Base-by-base conservation (phyloP, 1,140 invertebrate genomes). In the Yoshiicerus persimilis region DNA sequence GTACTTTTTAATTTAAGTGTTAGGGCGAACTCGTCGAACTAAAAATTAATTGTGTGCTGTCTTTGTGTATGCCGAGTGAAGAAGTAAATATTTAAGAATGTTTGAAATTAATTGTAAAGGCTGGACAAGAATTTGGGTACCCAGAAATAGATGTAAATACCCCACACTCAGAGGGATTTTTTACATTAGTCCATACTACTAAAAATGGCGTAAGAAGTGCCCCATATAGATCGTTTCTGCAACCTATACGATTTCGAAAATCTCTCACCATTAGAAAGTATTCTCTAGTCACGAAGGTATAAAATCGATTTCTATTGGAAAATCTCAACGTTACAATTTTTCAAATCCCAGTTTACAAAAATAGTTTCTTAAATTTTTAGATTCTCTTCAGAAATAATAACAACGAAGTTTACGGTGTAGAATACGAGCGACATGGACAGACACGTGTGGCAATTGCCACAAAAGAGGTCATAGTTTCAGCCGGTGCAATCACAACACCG, bases 71-170 rank as follows among this genome's bases (percentile, higher is more conserved):
- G n/a, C 39, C 10, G 39, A 4, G 1, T 11, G 10, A 6, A 41
- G 10, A 41, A 41, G 4, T 41, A 4, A 4, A 41, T 4, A 39
- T 39, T 39, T 39, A 39, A 2, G 13, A 8, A 11, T 8, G 13
- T 3, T 39, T 39, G 13, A 47, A 47, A 11, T 47, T 47, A 47
- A 4, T 16, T 27, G 8, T 66, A 13, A 6, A 95, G 90, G 95
- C 96, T 1, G 96, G 95, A 0, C 27, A 70, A 86, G 62, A 86
- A 86, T 86, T 86, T 34, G 84, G 84, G 4, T 62, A 62, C 11
- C 84, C 84, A 30, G 25, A 62, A 32, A 86, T 56, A 30, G 85
- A 86, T 23, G n/a, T 70, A 2, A 86, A 86, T 86, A 13, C 85
- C 6, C 41, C 47, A 2, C 62, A 62, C 25, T n/a, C 47, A 9